Conservation (phyloP, 2,797 vertebrate genomes). For the Callimico goeldii region DNA sequence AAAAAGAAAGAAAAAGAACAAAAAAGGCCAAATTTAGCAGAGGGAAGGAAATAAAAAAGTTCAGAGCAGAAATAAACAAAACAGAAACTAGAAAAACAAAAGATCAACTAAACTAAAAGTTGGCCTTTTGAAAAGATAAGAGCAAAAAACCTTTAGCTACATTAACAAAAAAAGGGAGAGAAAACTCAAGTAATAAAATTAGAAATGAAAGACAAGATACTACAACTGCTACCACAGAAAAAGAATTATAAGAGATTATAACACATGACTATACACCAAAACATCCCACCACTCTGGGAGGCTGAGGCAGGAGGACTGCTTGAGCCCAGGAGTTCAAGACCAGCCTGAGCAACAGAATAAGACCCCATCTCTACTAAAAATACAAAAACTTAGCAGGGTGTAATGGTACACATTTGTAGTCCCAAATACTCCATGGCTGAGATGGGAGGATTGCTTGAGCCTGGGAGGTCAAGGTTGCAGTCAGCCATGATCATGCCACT, state of each 20-base stretch:
- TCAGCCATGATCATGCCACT: not conserved
- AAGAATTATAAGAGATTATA: not conserved
- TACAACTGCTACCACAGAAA: not conserved
- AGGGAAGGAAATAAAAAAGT: not conserved
- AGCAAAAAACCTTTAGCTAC: not conserved
- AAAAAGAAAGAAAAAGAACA: no score
- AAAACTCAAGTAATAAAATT: not conserved
- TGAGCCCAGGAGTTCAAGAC: not conserved
- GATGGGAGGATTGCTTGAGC: not conserved
- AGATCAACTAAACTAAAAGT: not conserved
- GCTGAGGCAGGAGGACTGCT: not conserved
- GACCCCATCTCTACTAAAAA: not conserved
- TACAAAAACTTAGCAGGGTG: not conserved
- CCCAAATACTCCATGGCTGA: not conserved
- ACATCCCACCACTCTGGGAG: not conserved
- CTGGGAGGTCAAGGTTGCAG: not conserved
- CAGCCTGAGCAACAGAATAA: not conserved
- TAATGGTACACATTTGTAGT: not conserved
- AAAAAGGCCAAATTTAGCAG: not conserved
- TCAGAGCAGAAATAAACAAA: not conserved
- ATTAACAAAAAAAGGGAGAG: not conserved
- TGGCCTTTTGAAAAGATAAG: not conserved
- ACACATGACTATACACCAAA: not conserved
- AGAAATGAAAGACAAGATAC: not conserved
- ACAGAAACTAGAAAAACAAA: not conserved